phyloP scores from a whole-genome alignment of 2,888 invertebrate genomes.

The Metallyticus violacea region DNA sequence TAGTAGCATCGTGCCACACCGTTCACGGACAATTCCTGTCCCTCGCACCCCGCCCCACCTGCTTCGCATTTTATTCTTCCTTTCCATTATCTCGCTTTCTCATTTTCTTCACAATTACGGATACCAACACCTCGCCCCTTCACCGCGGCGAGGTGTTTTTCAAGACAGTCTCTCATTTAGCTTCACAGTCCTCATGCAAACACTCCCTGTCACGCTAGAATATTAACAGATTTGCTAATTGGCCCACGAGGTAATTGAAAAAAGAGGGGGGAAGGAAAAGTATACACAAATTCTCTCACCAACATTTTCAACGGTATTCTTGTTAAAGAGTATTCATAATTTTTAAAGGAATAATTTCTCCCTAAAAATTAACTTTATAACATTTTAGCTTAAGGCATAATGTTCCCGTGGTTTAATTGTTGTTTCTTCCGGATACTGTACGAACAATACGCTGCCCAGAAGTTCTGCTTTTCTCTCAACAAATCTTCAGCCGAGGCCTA shows the following conservation, averaged over 20 bases:
- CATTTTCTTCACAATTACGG: conserved; percentile 15
- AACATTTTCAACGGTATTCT: no score
- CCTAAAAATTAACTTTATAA: no score
- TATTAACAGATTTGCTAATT: not conserved
- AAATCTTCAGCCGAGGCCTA: no score
- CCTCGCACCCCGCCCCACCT: not conserved
- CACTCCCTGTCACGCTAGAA: not conserved
- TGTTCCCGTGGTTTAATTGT: no score
- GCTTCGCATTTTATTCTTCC: not conserved
- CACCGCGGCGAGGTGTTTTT: not conserved
- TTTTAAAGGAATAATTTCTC: no score
- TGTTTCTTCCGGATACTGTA: no score
- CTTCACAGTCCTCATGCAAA: not conserved
- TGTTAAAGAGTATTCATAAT: no score
- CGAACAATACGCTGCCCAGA: no score
- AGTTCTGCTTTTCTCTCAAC: no score
- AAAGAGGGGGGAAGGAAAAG: no score
- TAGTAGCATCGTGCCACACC: conserved; percentile 9
- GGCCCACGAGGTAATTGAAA: not conserved
- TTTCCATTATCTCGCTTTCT: not conserved
- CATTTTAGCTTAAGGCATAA: no score
- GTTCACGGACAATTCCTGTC: conserved; percentile 4
- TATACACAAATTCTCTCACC: no score
- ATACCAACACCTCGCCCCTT: not conserved
- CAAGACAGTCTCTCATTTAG: not conserved